Evolutionary conservation across 2,113 vertebrate species (phyloP).

Genomic region (Conger conger): DNA sequence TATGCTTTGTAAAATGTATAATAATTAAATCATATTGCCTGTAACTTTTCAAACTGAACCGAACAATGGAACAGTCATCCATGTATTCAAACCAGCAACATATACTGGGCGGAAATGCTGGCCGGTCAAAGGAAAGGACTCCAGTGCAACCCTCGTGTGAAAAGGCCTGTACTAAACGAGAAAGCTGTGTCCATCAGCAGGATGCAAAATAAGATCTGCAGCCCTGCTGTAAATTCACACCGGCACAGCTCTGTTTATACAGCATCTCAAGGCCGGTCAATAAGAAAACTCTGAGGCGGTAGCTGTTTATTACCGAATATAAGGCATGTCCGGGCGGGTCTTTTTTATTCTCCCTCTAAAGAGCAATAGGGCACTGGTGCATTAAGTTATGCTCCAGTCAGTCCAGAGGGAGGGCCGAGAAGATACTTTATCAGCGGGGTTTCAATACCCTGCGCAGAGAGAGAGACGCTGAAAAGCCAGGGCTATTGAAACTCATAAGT

Average conservation of each 20-base stretch:
- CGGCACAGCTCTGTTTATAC: background rate
- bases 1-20: no score
- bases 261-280: conserved; percentile 8
- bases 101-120: background rate
- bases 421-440: conserved; percentile 23
- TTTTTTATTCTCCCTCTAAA: background rate
- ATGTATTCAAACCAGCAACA: background rate
- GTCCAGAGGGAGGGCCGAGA: conserved; percentile 4
- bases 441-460: background rate
- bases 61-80: background rate
- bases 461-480: background rate
- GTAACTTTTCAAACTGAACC: no score
- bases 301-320: conserved; percentile 22
- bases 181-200: background rate
- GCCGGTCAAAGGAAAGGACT: background rate
- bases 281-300: background rate
- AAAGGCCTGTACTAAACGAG: background rate
- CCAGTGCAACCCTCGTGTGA: background rate
- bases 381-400: conserved; percentile 13
- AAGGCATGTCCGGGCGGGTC: background rate
- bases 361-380: background rate
- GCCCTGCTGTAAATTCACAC: background rate
- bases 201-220: background rate
- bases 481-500: conserved; percentile 24
- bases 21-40: no score